A percentile compares a stretch with the other conserved stretches of the same genome.
Evolutionary conservation across 2,113 vertebrate genomes (phyloP).

Genomic region (Scomber japonicus): DNA sequence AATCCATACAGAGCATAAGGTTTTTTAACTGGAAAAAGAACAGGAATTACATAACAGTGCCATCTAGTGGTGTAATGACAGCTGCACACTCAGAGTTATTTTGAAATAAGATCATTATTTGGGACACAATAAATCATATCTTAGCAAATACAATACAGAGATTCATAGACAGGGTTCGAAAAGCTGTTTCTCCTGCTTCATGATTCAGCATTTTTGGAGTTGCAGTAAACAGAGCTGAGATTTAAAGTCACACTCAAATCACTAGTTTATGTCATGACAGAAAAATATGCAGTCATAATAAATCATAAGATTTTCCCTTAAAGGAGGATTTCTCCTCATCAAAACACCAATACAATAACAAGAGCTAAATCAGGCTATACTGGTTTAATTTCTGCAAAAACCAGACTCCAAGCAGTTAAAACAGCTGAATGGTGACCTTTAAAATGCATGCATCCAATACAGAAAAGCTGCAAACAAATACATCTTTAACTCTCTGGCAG

Average conservation of each 20-base stretch:
- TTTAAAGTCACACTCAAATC: constrained; percentile 1
- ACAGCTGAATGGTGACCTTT: neutral
- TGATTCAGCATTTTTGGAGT: no score
- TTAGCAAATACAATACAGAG: no score
- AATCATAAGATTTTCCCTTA: constrained; percentile 27
- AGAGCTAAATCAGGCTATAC: neutral
- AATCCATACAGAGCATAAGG: neutral
- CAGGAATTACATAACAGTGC: constrained; percentile 41
- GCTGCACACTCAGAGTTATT: constrained; percentile 27
- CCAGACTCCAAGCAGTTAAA: neutral
- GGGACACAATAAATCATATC: no score
- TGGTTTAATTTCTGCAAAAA: neutral
- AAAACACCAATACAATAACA: constrained; percentile 7
- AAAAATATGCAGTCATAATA: constrained; percentile 8
- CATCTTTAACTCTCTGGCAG: constrained; percentile 21
- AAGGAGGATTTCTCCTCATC: constrained; percentile 29
- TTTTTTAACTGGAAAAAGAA: neutral
- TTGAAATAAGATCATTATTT: no score
- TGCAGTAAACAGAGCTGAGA: constrained; percentile 16
- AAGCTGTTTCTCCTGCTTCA: no score
- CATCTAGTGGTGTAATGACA: constrained; percentile 72
- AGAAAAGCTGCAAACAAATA: constrained; percentile 39
- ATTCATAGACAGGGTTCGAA: no score
- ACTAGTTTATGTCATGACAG: neutral
- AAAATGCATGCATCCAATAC: neutral